Base-by-base conservation (phyloP, 2,113 vertebrate genomes). In the Cochlearius cochlearius region DNA sequence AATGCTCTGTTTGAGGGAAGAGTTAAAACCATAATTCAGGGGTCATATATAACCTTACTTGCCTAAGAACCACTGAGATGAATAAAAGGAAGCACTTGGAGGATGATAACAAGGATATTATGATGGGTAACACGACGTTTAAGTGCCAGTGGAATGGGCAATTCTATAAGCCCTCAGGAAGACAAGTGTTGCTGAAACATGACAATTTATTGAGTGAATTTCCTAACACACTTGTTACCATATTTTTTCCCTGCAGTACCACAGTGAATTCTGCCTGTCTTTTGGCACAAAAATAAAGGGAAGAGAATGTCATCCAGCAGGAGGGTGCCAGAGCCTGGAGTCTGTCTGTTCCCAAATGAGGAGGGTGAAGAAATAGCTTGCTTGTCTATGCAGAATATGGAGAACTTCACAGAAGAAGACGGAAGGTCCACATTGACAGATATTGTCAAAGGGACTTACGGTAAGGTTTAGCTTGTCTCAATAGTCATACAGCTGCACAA, bases 131-230 rank as follows among this genome's bases (percentile, higher is more conserved):
- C 76, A 62, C 0, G 26, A 32, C 83, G 16, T 66, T 62, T 45
- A 92, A 95, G 73, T 91, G 84, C 49, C 80, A 47, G 0, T 73
- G 69, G 80, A 96, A 94, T 50, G 83, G 80, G 66, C 66, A 91
- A 87, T 94, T 97, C 45, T 21, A 4, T 69, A 75, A 91, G 76
- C 89, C 94, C 86, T 94, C 56, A 68, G 91, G 92, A 95, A 94
- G 86, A 95, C 80, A 85, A 92, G 74, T 29, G 66, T 62, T 86
- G 56, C 91, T 91, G 88, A 75, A 94, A 95, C 91, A 60, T 8
- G 76, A 85, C 56, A 50, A 68, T 91, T 85, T 92, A 89, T 78
- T 78, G 83, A 94, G 75, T 1, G 2, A 15, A 32, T 91, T 75
- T 94, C 73, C 72, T 86, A 64, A 49, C 82, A 26, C 16, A 1